phyloP scores from a whole-genome alignment of 2,113 vertebrate species.

The Bostrychus sinensis region DNA sequence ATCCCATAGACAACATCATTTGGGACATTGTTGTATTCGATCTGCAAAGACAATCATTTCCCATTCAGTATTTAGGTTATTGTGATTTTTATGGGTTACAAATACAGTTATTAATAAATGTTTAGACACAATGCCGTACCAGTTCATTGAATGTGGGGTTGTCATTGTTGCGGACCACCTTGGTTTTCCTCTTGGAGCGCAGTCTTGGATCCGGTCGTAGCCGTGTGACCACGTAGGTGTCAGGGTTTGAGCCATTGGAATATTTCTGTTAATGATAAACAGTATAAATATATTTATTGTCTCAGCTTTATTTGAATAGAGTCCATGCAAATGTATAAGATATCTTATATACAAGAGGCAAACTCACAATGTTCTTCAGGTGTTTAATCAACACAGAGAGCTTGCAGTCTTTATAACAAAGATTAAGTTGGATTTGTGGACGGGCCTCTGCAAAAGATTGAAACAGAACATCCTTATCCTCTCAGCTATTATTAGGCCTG shows the following conservation, averaged over 20 bases:
- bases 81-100: not conserved
- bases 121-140: conserved; percentile 66
- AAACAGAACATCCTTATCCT: too few species aligned
- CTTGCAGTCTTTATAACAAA: conserved; percentile 72
- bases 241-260: conserved; percentile 84
- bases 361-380: conserved; percentile 88
- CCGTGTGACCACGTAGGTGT: conserved; percentile 83
- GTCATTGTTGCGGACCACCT: conserved; percentile 82
- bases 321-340: not conserved
- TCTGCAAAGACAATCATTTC: conserved; percentile 64
- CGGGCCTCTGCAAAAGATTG: conserved; percentile 42
- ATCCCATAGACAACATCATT: conserved; percentile 67
- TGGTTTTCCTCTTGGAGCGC: conserved; percentile 83
- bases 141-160: conserved; percentile 90
- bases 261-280: conserved; percentile 73
- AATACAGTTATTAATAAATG: too few species aligned
- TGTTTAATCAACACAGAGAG: conserved; percentile 88
- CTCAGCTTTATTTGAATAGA: not conserved
- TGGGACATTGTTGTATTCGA: conserved; percentile 76
- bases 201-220: conserved; percentile 81
- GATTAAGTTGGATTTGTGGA: conserved; percentile 82
- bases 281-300: not conserved
- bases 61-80: not conserved
- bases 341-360: not conserved
- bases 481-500: too few species aligned